These are phyloP conservation scores for Stegostoma tigrinum DNA, from an alignment of 2,113 vertebrate genomes.

Conservation along the genomic window DNA sequence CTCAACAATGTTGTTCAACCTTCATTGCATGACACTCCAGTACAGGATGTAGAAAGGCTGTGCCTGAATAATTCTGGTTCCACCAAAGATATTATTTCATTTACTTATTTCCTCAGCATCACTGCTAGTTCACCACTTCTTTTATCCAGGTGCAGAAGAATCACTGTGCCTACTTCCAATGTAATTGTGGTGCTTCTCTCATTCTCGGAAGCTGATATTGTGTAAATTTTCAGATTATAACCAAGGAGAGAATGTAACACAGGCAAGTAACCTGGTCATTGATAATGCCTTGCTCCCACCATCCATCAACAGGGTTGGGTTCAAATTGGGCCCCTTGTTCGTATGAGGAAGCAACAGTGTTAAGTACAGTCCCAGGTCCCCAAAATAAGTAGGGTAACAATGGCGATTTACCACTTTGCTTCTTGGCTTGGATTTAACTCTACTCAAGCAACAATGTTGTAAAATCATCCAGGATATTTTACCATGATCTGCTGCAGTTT, in stretches of 20 bases:
- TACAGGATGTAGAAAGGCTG: not conserved
- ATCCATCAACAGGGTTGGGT: not conserved
- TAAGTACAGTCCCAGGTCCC: not conserved
- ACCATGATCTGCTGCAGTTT: not conserved
- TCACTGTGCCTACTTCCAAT: not conserved
- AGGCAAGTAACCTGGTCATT: not conserved
- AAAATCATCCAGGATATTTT: not conserved
- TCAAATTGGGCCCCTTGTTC: not conserved
- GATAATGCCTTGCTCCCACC: not conserved
- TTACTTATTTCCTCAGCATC: not conserved
- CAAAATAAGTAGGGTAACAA: not conserved
- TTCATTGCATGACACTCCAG: not conserved
- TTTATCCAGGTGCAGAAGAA: not conserved
- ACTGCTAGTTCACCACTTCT: not conserved
- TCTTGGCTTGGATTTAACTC: not conserved
- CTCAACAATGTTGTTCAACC: not conserved
- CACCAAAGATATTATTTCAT: not conserved
- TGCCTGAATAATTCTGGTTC: not conserved
- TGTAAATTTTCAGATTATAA: no score
- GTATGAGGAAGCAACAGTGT: not conserved
- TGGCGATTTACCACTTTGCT: not conserved
- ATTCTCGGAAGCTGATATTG: not conserved
- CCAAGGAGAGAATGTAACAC: not conserved
- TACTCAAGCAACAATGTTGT: not conserved
- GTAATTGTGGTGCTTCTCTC: not conserved